Evolutionary conservation across 2,113 vertebrate species (phyloP), one percentile per base, ranked within the genome.

Genomic region (Rhinolophus ferrumequinum): DNA sequence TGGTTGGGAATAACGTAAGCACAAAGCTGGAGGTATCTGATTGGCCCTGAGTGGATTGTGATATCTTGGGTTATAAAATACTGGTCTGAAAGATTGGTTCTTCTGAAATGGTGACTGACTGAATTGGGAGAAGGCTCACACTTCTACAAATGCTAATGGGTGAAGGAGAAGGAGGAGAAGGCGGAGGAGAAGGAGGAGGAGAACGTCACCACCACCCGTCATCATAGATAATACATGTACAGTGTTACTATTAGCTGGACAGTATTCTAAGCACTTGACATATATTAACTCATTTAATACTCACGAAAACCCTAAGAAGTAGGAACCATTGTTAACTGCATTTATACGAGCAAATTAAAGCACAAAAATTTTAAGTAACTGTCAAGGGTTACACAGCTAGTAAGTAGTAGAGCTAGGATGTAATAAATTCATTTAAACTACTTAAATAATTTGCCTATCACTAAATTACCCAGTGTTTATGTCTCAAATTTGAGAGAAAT

Each of bases 261-360:
- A 12, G 28, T 18, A 15, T 28, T 54, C 41, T 62, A 47, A 70
- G 58, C 28, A 82, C 35, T 52, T 77, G 22, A 76, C 12, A 24
- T 33, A 47, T 24, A 38, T 85, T 73, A 85, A 76, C 44, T 93
- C 64, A 79, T 73, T 82, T 54, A 60, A 52, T 26, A 84, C 24
- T 50, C 60, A 67, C 60, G 35, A 94, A 70, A 95, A 47, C 35
- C 22, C 21, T 69, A 76, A 81, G n/a, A 73, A 30, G 52, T 28
- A 80, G 41, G 26, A 60, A 66, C 21, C 80, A 47, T 19, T 72
- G 58, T 54, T 80, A 67, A 67, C 11, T 79, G 19, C 21, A 73
- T 77, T 87, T 64, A 87, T 22, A 92, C 33, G 35, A 93, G 56
- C 73, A 97, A 86, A 92, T 33, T 76, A 93, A 96, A 58, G 41